A percentile compares a stretch with the other conserved stretches of the same genome.
These are phyloP conservation scores for Lutraria lutraria DNA, from an alignment of 2,888 invertebrate genomes.

Conservation along the genomic window DNA sequence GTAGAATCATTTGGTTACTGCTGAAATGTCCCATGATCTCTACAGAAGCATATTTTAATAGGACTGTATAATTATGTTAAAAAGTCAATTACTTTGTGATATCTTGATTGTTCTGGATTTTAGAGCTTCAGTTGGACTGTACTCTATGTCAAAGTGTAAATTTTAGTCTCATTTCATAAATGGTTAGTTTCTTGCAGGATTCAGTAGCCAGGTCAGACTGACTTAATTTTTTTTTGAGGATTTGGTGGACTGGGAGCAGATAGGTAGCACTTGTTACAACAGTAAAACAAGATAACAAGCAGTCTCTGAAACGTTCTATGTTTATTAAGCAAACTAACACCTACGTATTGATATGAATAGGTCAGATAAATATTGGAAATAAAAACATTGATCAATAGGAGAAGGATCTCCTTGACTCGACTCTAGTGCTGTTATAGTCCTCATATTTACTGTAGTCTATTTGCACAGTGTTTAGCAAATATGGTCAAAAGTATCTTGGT, in stretches of 20 bases:
- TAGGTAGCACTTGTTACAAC: not conserved
- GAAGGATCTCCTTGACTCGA: slow-evolving; percentile 17
- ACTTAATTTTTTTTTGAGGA: too few relatives aligned
- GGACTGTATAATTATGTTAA: too few relatives aligned
- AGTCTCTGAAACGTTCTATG: slow-evolving; percentile 29
- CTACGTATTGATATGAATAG: slow-evolving; percentile 24
- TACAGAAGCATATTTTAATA: too few relatives aligned
- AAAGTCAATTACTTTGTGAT: too few relatives aligned
- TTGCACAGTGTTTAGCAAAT: slow-evolving; percentile 33
- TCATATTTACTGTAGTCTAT: slow-evolving; percentile 37
- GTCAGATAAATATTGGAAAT: slow-evolving; percentile 22
- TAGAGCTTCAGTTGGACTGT: too few relatives aligned
- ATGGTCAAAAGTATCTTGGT: slow-evolving; percentile 30
- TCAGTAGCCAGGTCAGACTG: too few relatives aligned
- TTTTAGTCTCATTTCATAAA: too few relatives aligned
- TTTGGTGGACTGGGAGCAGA: not conserved
- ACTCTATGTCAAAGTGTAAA: too few relatives aligned
- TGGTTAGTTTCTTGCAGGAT: too few relatives aligned
- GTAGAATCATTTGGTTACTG: too few relatives aligned
- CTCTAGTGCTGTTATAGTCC: slow-evolving; percentile 30
- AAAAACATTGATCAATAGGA: slow-evolving; percentile 40
- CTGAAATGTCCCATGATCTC: too few relatives aligned
- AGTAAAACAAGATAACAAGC: not conserved
- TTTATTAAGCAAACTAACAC: slow-evolving; percentile 7
- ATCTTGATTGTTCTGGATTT: too few relatives aligned